phyloP scores from a whole-genome alignment of 2,888 invertebrate species.

The Eupithecia tripunctaria region DNA sequence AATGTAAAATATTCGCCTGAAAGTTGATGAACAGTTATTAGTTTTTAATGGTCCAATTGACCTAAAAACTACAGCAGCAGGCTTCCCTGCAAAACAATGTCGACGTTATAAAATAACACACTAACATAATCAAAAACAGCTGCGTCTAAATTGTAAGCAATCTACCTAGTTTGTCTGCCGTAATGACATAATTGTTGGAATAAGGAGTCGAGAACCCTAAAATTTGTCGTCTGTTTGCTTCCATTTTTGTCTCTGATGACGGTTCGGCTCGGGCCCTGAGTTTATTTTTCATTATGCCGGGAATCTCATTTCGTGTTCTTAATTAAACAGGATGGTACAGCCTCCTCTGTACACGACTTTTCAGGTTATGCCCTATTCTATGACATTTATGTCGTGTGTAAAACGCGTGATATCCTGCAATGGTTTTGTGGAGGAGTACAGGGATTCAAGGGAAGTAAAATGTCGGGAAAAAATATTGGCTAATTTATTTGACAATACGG shows the following conservation, averaged over 20 bases:
- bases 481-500: background rate
- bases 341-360: conserved; percentile 36
- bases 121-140: conserved; percentile 30
- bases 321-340: conserved; percentile 49
- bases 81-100: conserved; percentile 2
- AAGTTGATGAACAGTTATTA: background rate
- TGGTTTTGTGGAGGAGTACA: conserved; percentile 26
- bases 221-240: conserved; percentile 44
- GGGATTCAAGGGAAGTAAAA: conserved; percentile 11
- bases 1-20: background rate
- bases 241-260: conserved; percentile 48
- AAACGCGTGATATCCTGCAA: conserved; percentile 23
- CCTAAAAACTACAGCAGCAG: conserved; percentile 5
- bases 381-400: conserved; percentile 28
- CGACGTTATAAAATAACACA: conserved; percentile 12
- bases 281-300: conserved; percentile 55
- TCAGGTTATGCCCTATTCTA: conserved; percentile 29
- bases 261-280: conserved; percentile 41
- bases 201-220: conserved; percentile 41
- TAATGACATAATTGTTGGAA: conserved; percentile 45
- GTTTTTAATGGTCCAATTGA: conserved; percentile 9
- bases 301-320: conserved; percentile 51
- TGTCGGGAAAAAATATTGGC: background rate
- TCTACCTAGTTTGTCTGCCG: conserved; percentile 42
- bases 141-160: conserved; percentile 39